Conservation (phyloP, 2,113 vertebrate genomes). For the Calyptomena viridis region DNA sequence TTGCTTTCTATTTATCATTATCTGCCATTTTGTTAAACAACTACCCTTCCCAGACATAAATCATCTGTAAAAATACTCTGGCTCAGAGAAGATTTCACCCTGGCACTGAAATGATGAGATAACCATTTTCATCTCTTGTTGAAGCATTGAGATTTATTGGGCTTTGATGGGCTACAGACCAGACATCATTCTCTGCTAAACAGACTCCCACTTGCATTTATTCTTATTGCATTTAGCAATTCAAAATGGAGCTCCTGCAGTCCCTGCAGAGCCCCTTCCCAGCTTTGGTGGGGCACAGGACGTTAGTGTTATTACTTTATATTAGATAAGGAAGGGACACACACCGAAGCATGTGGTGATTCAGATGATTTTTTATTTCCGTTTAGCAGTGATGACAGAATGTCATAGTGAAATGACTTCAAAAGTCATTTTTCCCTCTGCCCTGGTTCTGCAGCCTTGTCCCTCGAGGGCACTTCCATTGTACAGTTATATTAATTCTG, state of each 20-base stretch:
- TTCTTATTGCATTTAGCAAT: conserved; percentile 89
- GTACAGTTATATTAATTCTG: conserved; percentile 84
- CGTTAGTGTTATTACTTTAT: conserved; percentile 87
- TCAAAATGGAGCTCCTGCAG: conserved; percentile 68
- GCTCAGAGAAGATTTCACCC: conserved; percentile 76
- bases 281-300: conserved; percentile 73
- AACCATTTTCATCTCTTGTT: conserved; percentile 88
- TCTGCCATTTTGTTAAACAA: conserved; percentile 82
- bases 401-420: conserved; percentile 82
- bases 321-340: conserved; percentile 92
- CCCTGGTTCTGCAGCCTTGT: conserved; percentile 73
- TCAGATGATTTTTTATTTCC: conserved; percentile 81
- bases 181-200: conserved; percentile 89
- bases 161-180: conserved; percentile 88
- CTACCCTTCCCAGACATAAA: conserved; percentile 77
- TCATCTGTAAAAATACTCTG: conserved; percentile 83
- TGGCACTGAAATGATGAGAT: conserved; percentile 87
- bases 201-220: conserved; percentile 91
- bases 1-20: conserved; percentile 80
- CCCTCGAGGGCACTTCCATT: conserved; percentile 79
- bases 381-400: conserved; percentile 83
- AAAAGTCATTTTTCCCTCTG: conserved; percentile 77
- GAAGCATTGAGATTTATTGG: conserved; percentile 96
- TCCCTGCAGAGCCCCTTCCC: conserved; percentile 73
- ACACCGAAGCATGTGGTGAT: conserved; percentile 78